Conservation (phyloP, 2,113 vertebrate species). For the Vimba vimba region DNA sequence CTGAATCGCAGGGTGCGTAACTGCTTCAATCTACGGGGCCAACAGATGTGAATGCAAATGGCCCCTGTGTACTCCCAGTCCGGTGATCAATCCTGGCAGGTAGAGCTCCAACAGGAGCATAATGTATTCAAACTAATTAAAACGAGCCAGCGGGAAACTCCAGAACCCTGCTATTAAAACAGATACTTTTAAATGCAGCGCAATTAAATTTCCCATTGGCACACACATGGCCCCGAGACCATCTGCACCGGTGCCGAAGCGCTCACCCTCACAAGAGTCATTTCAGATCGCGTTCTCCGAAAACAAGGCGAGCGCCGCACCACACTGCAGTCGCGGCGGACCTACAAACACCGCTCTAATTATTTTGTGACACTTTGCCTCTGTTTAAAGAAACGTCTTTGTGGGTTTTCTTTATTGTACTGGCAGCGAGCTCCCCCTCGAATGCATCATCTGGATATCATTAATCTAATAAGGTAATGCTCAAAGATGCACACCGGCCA, state of each 20-base stretch:
- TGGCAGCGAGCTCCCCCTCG: conserved; percentile 10
- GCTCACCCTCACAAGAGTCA: conserved; percentile 43
- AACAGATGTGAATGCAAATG: conserved; percentile 57
- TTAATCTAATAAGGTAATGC: conserved; percentile 44
- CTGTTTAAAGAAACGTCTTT: conserved; percentile 46
- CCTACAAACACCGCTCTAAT: conserved; percentile 44
- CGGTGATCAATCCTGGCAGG: conserved; percentile 74
- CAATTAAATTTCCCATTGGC: conserved; percentile 61
- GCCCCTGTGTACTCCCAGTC: conserved; percentile 67
- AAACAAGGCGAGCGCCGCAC: conserved; percentile 39
- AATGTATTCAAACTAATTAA: conserved; percentile 82
- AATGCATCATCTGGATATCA: conserved; percentile 45
- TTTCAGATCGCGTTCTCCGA: conserved; percentile 48
- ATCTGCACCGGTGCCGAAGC: conserved; percentile 51
- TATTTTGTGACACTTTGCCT: conserved; percentile 51
- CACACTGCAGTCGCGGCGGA: conserved; percentile 28
- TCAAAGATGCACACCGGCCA: neutral
- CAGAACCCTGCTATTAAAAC: conserved; percentile 69
- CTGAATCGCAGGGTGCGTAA: conserved; percentile 7
- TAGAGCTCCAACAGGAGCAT: conserved; percentile 71
- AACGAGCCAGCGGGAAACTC: conserved; percentile 70
- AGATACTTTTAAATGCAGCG: conserved; percentile 66
- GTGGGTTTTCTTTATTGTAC: conserved; percentile 44
- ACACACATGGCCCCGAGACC: conserved; percentile 56
- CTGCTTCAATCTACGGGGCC: conserved; percentile 42